Conservation (phyloP, 2,888 invertebrate genomes). For the Hirudinaria manillensis region DNA sequence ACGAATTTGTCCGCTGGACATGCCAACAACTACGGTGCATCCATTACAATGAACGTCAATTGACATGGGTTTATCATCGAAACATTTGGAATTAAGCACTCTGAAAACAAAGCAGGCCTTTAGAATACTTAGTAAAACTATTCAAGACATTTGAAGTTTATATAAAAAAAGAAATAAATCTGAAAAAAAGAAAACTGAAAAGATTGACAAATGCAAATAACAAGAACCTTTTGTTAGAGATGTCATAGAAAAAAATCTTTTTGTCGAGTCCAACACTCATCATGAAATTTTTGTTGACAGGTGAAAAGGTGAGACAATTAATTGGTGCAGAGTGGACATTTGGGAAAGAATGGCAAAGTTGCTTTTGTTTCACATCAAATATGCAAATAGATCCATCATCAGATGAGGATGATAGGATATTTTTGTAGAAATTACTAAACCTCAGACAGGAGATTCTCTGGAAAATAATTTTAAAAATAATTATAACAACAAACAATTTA, state of each 20-base stretch:
- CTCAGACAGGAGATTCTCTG: slow-evolving; percentile 50
- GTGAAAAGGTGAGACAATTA: slow-evolving; percentile 54
- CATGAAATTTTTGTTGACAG: slow-evolving; percentile 53
- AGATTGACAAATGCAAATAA: not conserved
- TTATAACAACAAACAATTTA: not conserved
- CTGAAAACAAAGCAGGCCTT: slow-evolving; percentile 11
- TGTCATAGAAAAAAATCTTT: slow-evolving; percentile 52
- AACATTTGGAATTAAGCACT: slow-evolving; percentile 40
- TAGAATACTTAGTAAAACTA: slow-evolving; percentile 10
- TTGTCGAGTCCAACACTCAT: slow-evolving; percentile 55
- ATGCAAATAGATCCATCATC: slow-evolving; percentile 52
- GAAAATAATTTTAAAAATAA: not conserved
- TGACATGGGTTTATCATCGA: slow-evolving; percentile 50
- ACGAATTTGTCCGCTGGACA: slow-evolving; percentile 50
- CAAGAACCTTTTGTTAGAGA: slow-evolving; percentile 47
- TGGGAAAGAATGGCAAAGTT: slow-evolving; percentile 48
- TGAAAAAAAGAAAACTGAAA: not conserved
- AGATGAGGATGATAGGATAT: slow-evolving; percentile 49
- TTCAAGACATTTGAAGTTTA: not conserved
- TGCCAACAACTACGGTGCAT: slow-evolving; percentile 51
- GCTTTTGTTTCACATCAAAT: slow-evolving; percentile 51
- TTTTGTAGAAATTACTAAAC: slow-evolving; percentile 47
- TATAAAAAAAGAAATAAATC: not conserved
- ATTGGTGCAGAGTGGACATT: slow-evolving; percentile 51
- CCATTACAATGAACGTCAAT: slow-evolving; percentile 51